phyloP scores from a whole-genome alignment of 2,888 invertebrate genomes.

The Antitype chi region DNA sequence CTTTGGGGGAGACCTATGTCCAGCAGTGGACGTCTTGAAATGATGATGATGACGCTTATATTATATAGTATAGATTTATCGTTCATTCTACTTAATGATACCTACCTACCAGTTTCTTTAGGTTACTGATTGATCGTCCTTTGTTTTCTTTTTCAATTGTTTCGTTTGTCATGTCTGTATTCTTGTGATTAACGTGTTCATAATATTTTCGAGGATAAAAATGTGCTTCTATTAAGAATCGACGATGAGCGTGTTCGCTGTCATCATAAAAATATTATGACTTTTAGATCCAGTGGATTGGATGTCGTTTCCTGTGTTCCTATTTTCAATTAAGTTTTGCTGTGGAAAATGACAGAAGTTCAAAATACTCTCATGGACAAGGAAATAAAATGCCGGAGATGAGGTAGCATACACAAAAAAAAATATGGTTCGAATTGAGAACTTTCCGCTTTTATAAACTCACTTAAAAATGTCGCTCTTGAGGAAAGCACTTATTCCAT shows the following conservation, averaged over 20 bases:
- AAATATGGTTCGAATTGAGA: neutral
- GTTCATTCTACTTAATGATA: conserved; percentile 1
- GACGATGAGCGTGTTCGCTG: neutral
- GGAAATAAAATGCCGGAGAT: neutral
- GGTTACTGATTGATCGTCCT: neutral
- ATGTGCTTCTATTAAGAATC: neutral
- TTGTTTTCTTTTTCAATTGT: neutral
- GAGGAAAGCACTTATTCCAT: neutral
- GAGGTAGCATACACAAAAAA: neutral
- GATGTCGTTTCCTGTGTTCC: neutral
- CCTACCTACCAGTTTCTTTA: neutral
- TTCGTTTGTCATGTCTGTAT: neutral
- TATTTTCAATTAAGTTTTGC: neutral
- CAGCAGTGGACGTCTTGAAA: too few relatives aligned
- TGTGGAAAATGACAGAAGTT: neutral
- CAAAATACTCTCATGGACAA: neutral
- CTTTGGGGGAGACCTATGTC: too few relatives aligned
- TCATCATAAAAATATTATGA: conserved; percentile 16
- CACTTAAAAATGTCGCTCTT: neutral
- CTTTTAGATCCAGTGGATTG: conserved; percentile 4
- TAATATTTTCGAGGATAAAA: neutral
- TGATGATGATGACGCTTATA: too few relatives aligned
- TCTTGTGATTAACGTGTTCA: neutral
- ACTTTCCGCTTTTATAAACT: neutral
- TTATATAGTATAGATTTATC: neutral